Base-by-base conservation (phyloP, 2,113 vertebrate genomes). In the Prunella himalayana region DNA sequence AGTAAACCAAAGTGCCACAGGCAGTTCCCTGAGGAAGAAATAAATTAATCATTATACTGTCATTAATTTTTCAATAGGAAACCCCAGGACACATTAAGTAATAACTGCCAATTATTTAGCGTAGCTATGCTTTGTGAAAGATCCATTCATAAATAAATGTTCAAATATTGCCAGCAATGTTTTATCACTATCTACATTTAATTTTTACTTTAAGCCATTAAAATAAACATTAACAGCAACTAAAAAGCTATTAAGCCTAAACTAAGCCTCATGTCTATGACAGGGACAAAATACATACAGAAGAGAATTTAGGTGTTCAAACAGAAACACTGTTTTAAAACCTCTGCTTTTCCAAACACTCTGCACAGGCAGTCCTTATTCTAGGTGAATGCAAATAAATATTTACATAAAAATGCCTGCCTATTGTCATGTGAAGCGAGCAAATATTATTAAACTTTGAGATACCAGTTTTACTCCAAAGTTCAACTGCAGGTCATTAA, bases 1-100 rank as follows among this genome's bases (percentile, higher is more conserved):
- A 99, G 95, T 50, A 99, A 95, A 60, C 98, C 99, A 41, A 99
- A 94, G 94, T 99, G 98, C 99, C 99, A 99, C 44, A 99, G 95
- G 86, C 98, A 98, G 88, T 97, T 99, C 56, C 98, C 99, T 99
- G 97, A 76, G 82, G 96, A 93, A 97, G 88, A 97, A 96, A 92
- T 15, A 57, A 59, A 89, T 73, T 45, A 82, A 51, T 91, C 37
- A 60, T 44, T 27, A 82, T 15, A 71, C 3, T 22, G 28, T 56
- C 69, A 80, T 65, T 77, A 56, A 53, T 61, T 95, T 94, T 95
- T 75, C 63, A 95, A 31, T 2, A 53, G 44, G 37, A 90, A 87
- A 85, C 5, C 24, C 44, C 61, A 90, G 30, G 51, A 70, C 24
- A 75, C 63, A 77, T 88, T 77, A 90, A 90, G 73, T 56, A 94